Evolutionary conservation across 2,888 invertebrate genomes (phyloP), one percentile per base, ranked within the genome.

Genomic region (Oegoconia quadripuncta): DNA sequence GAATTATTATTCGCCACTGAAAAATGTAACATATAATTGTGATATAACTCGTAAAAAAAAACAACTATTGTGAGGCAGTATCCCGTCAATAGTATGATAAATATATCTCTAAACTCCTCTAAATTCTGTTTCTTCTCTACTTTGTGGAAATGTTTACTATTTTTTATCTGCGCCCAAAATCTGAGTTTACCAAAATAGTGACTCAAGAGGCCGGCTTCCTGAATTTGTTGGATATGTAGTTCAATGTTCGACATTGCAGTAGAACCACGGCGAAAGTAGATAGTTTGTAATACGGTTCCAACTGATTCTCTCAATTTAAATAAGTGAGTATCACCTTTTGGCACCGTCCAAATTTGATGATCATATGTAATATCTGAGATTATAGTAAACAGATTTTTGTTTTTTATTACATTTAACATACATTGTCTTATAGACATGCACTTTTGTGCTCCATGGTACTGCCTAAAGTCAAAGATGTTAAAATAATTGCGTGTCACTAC

Each of bases 261-360:
- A 12, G 73, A 71, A 4, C 71, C 73, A 12, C 62, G 56, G 2
- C 66, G 56, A 17, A 70, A 59, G 32, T 52, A 58, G 20, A 65
- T 18, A 0, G 62, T 56, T 35, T 57, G 51, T 33, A 48, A 44
- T 8, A 55, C 13, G 11, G 34, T 42, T 1, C 1, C 2, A n/a
- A 50, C 37, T 0, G 61, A 42, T 17, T 57, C 50, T 3, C 46
- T 46, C 17, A 69, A 31, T 18, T n/a, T 38, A n/a, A 61, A 59
- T 8, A 59, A 9, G 14, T 39, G 11, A 30, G 36, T 13, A 20
- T 47, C 33, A 7, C 64, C 63, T n/a, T 54, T 34, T 0, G 42
- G 34, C 12, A 61, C 29, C 37, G 46, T 44, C 57, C 55, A 59
- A 32, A 42, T 44, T 28, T 44, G 48, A 12, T 40, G 23, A 9